phyloP scores from a whole-genome alignment of 2,113 vertebrate species.

The Sorex fumeus region DNA sequence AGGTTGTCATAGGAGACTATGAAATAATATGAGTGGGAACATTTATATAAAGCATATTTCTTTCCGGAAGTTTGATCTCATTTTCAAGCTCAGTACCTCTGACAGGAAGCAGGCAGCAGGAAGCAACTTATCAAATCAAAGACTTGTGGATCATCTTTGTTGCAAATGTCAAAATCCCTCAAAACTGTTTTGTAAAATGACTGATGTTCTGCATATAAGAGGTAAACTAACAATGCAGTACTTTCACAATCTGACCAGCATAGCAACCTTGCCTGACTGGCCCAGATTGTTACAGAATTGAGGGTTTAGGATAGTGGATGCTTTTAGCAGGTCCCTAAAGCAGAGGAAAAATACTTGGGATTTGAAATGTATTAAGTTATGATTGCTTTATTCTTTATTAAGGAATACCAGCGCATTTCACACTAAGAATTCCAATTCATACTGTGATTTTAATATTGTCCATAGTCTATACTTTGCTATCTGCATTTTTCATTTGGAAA shows the following conservation, averaged over 20 bases:
- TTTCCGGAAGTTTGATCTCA: slow-evolving; percentile 83
- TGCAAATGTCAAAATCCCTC: slow-evolving; percentile 74
- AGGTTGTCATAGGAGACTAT: slow-evolving; percentile 84
- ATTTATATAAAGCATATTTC: slow-evolving; percentile 84
- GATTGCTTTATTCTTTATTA: slow-evolving; percentile 26
- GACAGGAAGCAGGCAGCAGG: slow-evolving; percentile 79
- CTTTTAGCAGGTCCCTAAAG: slow-evolving; percentile 35
- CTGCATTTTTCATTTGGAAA: not conserved
- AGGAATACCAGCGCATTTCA: not conserved
- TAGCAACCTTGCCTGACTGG: slow-evolving; percentile 57
- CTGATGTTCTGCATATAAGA: slow-evolving; percentile 9
- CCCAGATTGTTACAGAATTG: slow-evolving; percentile 49
- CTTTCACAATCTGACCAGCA: slow-evolving; percentile 56
- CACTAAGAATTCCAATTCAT: not conserved
- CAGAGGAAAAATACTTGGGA: not conserved
- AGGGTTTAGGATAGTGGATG: not conserved
- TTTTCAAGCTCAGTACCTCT: slow-evolving; percentile 78
- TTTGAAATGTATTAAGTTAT: not conserved
- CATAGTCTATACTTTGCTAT: not conserved
- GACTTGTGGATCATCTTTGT: slow-evolving; percentile 67
- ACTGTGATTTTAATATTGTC: not conserved
- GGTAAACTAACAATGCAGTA: slow-evolving; percentile 51
- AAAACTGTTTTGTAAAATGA: slow-evolving; percentile 71
- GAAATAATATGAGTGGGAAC: slow-evolving; percentile 83
- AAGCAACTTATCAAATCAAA: slow-evolving; percentile 81